phyloP scores from a whole-genome alignment of 1,140 invertebrate species.

The Reticulitermes speratus region DNA sequence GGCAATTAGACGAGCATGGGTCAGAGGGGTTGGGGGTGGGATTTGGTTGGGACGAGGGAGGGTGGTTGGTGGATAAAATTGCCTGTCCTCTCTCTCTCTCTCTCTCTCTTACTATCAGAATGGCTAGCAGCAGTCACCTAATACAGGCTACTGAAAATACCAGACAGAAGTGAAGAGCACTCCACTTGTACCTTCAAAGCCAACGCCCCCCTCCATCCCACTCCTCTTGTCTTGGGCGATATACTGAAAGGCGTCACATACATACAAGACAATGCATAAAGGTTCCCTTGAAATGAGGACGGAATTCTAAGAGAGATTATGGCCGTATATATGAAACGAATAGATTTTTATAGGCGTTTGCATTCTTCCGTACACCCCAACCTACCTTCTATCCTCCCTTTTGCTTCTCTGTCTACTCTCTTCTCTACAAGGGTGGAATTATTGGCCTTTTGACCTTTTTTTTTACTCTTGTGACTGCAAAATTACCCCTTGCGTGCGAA shows the following conservation, averaged over 20 bases:
- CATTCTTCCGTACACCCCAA: not conserved
- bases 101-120: not conserved
- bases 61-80: conserved; percentile 24
- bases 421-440: conserved; percentile 3
- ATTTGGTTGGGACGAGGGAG: conserved; percentile 14
- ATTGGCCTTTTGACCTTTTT: conserved; percentile 18
- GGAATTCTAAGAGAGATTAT: not conserved
- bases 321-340: not conserved
- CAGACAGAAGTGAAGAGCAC: not conserved
- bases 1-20: conserved; percentile 29
- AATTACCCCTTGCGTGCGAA: not conserved
- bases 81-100: conserved; percentile 13
- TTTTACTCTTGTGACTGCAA: not conserved
- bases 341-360: not conserved
- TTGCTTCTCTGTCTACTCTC: not conserved
- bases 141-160: not conserved
- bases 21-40: not conserved
- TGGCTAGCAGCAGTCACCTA: not conserved
- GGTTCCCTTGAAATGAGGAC: not conserved
- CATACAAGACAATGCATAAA: not conserved
- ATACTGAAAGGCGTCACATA: not conserved
- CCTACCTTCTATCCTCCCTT: not conserved
- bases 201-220: not conserved
- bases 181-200: not conserved
- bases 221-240: not conserved